Conservation (phyloP, 1,140 invertebrate species). For the Triops cancriformis region DNA sequence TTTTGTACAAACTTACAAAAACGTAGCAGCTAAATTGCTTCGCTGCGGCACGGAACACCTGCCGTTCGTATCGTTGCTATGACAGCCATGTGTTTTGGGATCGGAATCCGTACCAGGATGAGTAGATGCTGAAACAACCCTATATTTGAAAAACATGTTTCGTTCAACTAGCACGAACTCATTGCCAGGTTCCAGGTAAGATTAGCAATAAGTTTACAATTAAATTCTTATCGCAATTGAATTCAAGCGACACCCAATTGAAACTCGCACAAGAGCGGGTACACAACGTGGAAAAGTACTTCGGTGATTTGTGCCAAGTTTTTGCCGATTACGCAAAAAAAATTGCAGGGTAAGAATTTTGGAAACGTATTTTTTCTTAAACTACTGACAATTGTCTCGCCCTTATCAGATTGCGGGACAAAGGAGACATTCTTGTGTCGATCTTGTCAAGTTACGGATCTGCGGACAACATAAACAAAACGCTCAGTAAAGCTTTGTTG, state of each 20-base stretch:
- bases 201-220: background rate
- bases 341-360: slow-evolving; percentile 19
- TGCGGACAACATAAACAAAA: slow-evolving; percentile 26
- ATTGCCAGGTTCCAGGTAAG: slow-evolving; percentile 24
- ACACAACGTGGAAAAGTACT: slow-evolving; percentile 23
- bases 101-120: background rate
- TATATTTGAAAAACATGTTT: slow-evolving; percentile 17
- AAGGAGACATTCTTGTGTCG: slow-evolving; percentile 19
- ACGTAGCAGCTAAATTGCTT: too few relatives aligned
- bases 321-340: slow-evolving; percentile 21
- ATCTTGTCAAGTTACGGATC: slow-evolving; percentile 19
- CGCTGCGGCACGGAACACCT: background rate
- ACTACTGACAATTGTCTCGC: background rate
- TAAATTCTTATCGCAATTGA: background rate
- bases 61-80: background rate
- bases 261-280: slow-evolving; percentile 18
- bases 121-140: background rate
- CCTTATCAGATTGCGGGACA: slow-evolving; percentile 17
- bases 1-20: too few relatives aligned
- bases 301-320: slow-evolving; percentile 22
- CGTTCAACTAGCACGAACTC: slow-evolving; percentile 22
- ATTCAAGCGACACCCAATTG: slow-evolving; percentile 23
- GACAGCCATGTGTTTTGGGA: background rate
- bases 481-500: slow-evolving; percentile 15
- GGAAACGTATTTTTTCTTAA: background rate